Evolutionary conservation across 2,888 invertebrate genomes (phyloP).

Genomic region (Melanophora roralis): DNA sequence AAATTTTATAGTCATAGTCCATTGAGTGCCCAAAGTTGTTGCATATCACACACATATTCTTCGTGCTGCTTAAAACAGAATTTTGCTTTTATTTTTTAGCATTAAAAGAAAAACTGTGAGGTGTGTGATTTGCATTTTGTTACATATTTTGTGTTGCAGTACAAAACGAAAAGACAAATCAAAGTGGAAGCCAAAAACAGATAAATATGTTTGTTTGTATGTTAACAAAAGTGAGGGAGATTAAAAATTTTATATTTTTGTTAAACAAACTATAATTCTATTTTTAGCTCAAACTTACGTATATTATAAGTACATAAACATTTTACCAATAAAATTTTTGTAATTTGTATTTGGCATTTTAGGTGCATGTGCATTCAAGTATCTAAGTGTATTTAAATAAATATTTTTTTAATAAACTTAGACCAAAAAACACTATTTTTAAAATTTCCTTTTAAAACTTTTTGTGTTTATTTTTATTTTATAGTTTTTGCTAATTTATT

Average conservation of each 20-base stretch:
- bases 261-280: slow-evolving; percentile 52
- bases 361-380: no score
- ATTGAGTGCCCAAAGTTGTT: slow-evolving; percentile 52
- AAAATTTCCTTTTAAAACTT: no score
- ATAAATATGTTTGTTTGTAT: background rate
- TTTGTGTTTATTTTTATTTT: slow-evolving; percentile 1
- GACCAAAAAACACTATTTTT: background rate
- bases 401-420: background rate
- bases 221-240: slow-evolving; percentile 1
- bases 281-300: slow-evolving; percentile 28
- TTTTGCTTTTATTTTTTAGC: background rate
- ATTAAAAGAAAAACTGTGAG: slow-evolving; percentile 18
- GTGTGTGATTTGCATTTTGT: slow-evolving; percentile 24
- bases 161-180: background rate
- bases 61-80: slow-evolving; percentile 10
- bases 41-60: slow-evolving; percentile 54
- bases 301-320: no score
- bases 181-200: background rate
- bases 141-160: slow-evolving; percentile 29
- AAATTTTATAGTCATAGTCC: slow-evolving; percentile 22
- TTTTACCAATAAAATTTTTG: no score
- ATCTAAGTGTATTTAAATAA: no score
- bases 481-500: slow-evolving; percentile 46
- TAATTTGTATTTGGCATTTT: background rate
- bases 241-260: slow-evolving; percentile 54